A percentile compares a stretch with the other conserved stretches of the same genome.
These are phyloP conservation scores for Enteromius thamalakanensis DNA, from an alignment of 2,797 vertebrate species.

Conservation along the genomic window DNA sequence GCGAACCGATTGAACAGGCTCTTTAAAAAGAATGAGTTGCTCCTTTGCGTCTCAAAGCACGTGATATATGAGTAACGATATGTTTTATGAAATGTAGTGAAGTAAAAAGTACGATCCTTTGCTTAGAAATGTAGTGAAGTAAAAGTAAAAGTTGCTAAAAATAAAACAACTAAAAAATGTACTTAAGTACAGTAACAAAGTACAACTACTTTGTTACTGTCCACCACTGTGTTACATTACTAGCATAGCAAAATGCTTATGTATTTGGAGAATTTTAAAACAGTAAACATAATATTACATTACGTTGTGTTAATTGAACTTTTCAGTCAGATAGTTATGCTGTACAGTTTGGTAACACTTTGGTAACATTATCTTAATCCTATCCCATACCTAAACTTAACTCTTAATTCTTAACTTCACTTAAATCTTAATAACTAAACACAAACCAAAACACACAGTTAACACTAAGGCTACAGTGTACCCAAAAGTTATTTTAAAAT, in stretches of 20 bases:
- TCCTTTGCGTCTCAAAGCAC: too few relatives aligned
- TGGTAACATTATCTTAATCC: not conserved
- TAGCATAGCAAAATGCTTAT: not conserved
- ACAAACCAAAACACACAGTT: not conserved
- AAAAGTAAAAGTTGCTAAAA: too few relatives aligned
- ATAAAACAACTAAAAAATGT: too few relatives aligned
- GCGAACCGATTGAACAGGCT: too few relatives aligned
- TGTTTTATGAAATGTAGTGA: too few relatives aligned
- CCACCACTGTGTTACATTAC: not conserved
- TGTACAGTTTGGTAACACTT: not conserved
- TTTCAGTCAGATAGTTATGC: not conserved
- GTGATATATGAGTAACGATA: too few relatives aligned
- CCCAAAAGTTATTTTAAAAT: not conserved
- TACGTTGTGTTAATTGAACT: not conserved
- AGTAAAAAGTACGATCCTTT: too few relatives aligned
- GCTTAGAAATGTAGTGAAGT: too few relatives aligned
- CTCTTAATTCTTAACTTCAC: not conserved
- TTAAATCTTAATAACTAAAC: not conserved
- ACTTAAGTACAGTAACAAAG: too few relatives aligned
- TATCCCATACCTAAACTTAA: not conserved
- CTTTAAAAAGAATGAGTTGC: too few relatives aligned
- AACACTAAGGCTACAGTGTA: not conserved
- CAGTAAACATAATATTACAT: not conserved
- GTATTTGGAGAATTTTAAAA: not conserved
- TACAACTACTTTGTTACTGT: too few relatives aligned